Evolutionary conservation across 2,888 invertebrate genomes (phyloP), one percentile per base, ranked within the genome.

Genomic region (Apodemia zela): DNA sequence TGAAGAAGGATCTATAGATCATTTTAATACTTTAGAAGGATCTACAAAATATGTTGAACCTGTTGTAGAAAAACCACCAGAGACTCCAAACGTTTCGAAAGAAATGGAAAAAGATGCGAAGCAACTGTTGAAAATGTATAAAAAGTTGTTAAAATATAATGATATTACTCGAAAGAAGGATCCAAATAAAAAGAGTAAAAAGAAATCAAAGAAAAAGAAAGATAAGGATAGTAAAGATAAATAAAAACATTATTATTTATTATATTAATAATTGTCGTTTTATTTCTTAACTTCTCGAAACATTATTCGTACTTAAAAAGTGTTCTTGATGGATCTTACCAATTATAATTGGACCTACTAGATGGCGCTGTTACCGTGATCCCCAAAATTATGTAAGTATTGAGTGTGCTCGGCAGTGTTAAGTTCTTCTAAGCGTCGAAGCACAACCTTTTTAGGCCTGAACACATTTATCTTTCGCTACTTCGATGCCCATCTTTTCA

Each of bases 1-100:
- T 59, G 77, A 78, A 69, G 91, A 89, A 76, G 90, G 94, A 0
- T 90, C 93, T 7, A 88, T 94, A 58, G 92, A 93, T 61, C 93
- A 94, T 68, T 94, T 93, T 67, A 89, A 93, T 62, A 85, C 85
- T 7, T 67, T 92, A 45, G 72, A 84, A 74, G 82, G 81, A 0
- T 85, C 85, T 0, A 84, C 80, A 0, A 86, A 79, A 67, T 90
- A 84, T 63, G 86, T 90, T 0, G 77, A 85, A 70, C 87, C 89
- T 0, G 74, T 84, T 0, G 68, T 65, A 62, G 82, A 81, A 58
- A 13, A 69, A n/a, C 70, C 72, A 51, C 61, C 63, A 63, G 68
- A 66, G 57, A 62, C 61, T 51, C 65, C 64, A n/a, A 65, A 70
- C 58, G 69, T 71, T 4, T 70, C 71, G 10, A 71, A 72, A 61